Evolutionary conservation across 2,888 invertebrate species (phyloP).

Genomic region (Napeogenes sylphis): DNA sequence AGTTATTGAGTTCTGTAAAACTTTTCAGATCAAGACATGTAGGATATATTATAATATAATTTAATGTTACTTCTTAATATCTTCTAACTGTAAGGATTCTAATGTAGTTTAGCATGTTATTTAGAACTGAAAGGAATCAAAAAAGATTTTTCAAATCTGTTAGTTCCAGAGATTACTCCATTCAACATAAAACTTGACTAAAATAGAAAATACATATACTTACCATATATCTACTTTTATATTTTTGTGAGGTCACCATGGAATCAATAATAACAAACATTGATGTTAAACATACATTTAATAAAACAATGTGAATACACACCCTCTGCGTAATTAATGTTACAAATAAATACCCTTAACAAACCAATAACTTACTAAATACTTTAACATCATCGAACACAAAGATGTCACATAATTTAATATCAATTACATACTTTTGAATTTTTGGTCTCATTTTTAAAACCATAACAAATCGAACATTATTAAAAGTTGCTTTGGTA

Average conservation of each 20-base stretch:
- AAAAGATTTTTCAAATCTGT: too few species aligned
- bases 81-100: too few species aligned
- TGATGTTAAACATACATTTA: conserved; percentile 27
- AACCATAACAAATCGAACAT: conserved; percentile 25
- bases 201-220: too few species aligned
- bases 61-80: too few species aligned
- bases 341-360: conserved; percentile 19
- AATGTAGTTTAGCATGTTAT: too few species aligned
- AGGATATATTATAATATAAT: too few species aligned
- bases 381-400: conserved; percentile 21
- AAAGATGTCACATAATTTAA: conserved; percentile 19
- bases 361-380: conserved; percentile 18
- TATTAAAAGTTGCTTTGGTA: conserved; percentile 44
- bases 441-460: conserved; percentile 26
- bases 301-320: conserved; percentile 32
- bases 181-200: too few species aligned
- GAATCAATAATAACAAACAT: conserved; percentile 6
- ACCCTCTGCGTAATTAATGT: conserved; percentile 26
- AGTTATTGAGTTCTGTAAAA: too few species aligned
- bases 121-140: too few species aligned
- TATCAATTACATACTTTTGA: conserved; percentile 18
- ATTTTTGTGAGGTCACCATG: background rate
- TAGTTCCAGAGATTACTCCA: too few species aligned
- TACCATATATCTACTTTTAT: too few species aligned
- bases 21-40: too few species aligned